Percentiles rank a stretch among this genome's conserved stretches.
Conservation (phyloP, 2,113 vertebrate species). For the Ploceus nigricollis region DNA sequence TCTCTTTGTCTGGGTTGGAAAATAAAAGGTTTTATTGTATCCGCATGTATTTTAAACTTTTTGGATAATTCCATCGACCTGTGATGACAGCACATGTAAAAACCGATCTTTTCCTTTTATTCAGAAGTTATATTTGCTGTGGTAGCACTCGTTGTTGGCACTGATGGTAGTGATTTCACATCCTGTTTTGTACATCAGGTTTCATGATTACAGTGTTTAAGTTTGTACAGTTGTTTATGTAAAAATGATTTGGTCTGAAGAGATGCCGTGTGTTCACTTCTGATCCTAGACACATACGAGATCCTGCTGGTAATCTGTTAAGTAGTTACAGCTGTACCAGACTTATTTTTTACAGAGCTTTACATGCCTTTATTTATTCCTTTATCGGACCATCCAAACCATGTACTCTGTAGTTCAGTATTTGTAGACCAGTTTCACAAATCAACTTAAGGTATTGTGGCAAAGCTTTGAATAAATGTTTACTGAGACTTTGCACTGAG, state of each 20-base stretch:
- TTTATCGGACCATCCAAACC: constrained; percentile 39
- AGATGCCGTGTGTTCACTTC: background rate
- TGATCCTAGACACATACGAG: background rate
- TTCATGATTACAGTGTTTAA: background rate
- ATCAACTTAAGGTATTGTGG: constrained; percentile 55
- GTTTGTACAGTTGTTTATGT: background rate
- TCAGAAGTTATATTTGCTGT: background rate
- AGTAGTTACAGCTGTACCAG: background rate
- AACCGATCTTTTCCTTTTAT: background rate
- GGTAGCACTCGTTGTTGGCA: background rate
- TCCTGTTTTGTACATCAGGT: constrained; percentile 10
- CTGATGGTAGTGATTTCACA: background rate
- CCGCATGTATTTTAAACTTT: constrained; percentile 58
- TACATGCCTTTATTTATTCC: constrained; percentile 66
- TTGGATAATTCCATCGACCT: background rate
- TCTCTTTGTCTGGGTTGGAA: constrained; percentile 24
- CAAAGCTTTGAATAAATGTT: constrained; percentile 65
- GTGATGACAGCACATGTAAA: background rate
- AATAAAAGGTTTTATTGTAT: constrained; percentile 37
- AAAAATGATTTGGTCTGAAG: background rate
- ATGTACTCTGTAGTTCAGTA: constrained; percentile 22
- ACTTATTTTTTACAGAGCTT: constrained; percentile 33
- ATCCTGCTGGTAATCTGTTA: background rate
- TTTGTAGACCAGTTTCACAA: constrained; percentile 61
- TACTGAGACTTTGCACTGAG: constrained; percentile 35